Percentiles rank a stretch among this genome's conserved stretches.
phyloP scores from a whole-genome alignment of 2,888 invertebrate genomes.

The Chrysodeixis includens region DNA sequence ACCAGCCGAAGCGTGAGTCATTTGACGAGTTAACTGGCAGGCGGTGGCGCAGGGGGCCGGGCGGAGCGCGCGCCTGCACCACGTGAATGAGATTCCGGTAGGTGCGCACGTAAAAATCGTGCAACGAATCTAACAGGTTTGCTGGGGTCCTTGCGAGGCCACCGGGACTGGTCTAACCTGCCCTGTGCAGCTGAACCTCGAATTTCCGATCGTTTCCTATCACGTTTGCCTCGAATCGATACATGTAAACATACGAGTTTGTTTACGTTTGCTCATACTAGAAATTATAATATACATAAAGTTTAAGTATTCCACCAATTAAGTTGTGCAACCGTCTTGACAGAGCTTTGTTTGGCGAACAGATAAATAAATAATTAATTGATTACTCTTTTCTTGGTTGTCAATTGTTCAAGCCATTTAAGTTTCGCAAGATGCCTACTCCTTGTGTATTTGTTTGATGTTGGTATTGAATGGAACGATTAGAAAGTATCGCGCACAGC shows the following conservation, averaged over 20 bases:
- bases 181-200: slow-evolving; percentile 86
- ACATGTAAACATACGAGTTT: slow-evolving; percentile 70
- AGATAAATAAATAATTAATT: slow-evolving; percentile 81
- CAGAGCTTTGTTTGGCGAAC: slow-evolving; percentile 68
- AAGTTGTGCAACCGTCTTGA: slow-evolving; percentile 67
- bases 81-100: slow-evolving; percentile 89
- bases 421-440: slow-evolving; percentile 83
- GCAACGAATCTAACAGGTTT: slow-evolving; percentile 90
- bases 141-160: slow-evolving; percentile 89
- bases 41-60: slow-evolving; percentile 71
- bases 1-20: slow-evolving; percentile 87
- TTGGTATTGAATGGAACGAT: slow-evolving; percentile 81
- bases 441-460: slow-evolving; percentile 79
- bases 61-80: slow-evolving; percentile 78
- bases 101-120: slow-evolving; percentile 89
- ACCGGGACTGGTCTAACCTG: slow-evolving; percentile 89
- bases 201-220: slow-evolving; percentile 87
- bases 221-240: slow-evolving; percentile 77
- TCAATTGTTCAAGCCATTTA: slow-evolving; percentile 80
- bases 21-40: slow-evolving; percentile 88
- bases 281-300: slow-evolving; percentile 34
- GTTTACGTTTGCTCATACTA: slow-evolving; percentile 65
- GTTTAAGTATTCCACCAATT: slow-evolving; percentile 48
- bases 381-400: slow-evolving; percentile 76
- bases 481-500: slow-evolving; percentile 86